Conservation (phyloP, 2,888 invertebrate species). For the Hyles lineata region DNA sequence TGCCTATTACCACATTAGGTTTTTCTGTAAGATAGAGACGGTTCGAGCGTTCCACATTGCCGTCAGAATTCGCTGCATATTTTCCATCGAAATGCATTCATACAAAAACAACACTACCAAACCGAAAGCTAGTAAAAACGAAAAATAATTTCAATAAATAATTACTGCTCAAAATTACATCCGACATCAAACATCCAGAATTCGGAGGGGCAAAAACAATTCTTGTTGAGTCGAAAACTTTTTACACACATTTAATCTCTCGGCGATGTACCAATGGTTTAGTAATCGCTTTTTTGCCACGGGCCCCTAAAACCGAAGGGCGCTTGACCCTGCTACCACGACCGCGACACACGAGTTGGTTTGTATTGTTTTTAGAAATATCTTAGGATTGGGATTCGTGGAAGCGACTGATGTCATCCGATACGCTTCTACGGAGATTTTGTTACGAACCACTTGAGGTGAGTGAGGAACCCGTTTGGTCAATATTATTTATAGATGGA, state of each 20-base stretch:
- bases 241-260: conserved; percentile 18
- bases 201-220: conserved; percentile 21
- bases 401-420: conserved; percentile 38
- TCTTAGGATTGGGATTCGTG: conserved; percentile 38
- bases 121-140: neutral
- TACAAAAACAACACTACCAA: neutral
- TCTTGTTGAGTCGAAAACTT: conserved; percentile 34
- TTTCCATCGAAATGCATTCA: neutral
- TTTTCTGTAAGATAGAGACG: no score
- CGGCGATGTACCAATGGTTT: conserved; percentile 29
- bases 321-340: conserved; percentile 61
- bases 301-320: conserved; percentile 47
- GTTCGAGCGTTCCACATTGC: no score
- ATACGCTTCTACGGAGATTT: conserved; percentile 34
- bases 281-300: conserved; percentile 34
- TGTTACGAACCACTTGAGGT: conserved; percentile 21
- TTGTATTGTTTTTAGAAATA: conserved; percentile 49
- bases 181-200: conserved; percentile 14
- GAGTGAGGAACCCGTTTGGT: neutral
- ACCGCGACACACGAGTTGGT: conserved; percentile 43
- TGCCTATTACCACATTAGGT: no score
- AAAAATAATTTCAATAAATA: neutral
- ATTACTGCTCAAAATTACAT: conserved; percentile 15
- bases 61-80: neutral
- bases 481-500: neutral